These are phyloP conservation scores for Saccostrea echinata DNA, from an alignment of 1,140 invertebrate genomes.

Conservation along the genomic window DNA sequence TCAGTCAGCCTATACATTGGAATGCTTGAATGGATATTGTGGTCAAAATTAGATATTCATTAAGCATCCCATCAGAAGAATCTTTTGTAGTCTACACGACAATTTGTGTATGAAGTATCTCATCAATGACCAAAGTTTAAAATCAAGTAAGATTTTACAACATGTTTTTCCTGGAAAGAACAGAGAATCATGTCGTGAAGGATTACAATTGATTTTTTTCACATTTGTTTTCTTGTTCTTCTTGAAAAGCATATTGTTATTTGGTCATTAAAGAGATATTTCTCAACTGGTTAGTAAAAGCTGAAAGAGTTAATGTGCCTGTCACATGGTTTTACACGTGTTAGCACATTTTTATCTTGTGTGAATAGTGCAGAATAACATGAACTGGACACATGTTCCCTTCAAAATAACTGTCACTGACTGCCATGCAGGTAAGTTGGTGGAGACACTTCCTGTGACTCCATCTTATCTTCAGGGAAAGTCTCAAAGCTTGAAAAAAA, in stretches of 20 bases:
- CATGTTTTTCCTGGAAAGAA: not conserved
- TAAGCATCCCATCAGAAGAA: constrained; percentile 17
- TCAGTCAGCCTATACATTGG: not conserved
- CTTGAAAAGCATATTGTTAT: not conserved
- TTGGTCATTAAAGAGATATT: constrained; percentile 6
- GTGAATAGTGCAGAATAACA: not conserved
- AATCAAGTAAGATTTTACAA: not conserved
- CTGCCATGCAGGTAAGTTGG: constrained; percentile 31
- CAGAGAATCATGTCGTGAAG: constrained; percentile 3
- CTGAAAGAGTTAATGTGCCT: not conserved
- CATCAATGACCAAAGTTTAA: not conserved
- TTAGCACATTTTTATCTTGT: constrained; percentile 19
- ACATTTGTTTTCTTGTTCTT: constrained; percentile 5
- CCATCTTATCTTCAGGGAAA: constrained; percentile 34
- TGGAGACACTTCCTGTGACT: constrained; percentile 1
- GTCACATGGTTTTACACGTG: not conserved
- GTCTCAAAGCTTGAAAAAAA: constrained; percentile 26
- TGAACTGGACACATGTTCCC: not conserved
- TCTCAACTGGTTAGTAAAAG: not conserved
- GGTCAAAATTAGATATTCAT: constrained; percentile 27
- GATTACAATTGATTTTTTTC: constrained; percentile 15
- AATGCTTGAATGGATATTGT: constrained; percentile 32
- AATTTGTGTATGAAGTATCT: not conserved
- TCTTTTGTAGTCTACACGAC: not conserved
- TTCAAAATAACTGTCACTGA: not conserved